phyloP scores from a whole-genome alignment of 2,797 vertebrate genomes.

The Sternotherus odoratus region DNA sequence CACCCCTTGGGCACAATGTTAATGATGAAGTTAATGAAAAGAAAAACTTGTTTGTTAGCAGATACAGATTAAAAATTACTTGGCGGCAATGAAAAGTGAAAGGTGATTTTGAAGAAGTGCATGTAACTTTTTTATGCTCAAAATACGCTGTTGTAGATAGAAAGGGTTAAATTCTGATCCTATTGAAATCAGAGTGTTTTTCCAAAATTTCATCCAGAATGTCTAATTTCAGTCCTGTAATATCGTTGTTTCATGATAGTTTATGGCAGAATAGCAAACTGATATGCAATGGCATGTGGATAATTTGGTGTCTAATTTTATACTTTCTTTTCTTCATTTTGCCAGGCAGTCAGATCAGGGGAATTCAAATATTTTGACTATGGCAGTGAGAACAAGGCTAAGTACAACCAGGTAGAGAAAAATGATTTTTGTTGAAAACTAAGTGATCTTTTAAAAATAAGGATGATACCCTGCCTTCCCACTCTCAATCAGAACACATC shows the following conservation, averaged over 20 bases:
- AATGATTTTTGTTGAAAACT: not conserved
- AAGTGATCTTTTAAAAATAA: not conserved
- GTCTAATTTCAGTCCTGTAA: fast-evolving
- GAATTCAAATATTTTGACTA: slow-evolving; percentile 81
- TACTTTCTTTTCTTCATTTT: not conserved
- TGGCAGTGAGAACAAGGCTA: slow-evolving; percentile 61
- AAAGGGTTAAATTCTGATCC: not conserved
- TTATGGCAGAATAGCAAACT: fast-evolving
- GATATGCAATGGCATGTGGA: fast-evolving
- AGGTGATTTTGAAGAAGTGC: not conserved
- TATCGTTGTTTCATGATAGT: fast-evolving
- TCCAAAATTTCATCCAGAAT: not conserved
- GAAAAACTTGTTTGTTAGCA: not conserved
- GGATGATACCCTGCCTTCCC: not conserved
- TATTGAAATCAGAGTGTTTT: not conserved
- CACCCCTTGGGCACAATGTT: not conserved
- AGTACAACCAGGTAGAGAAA: slow-evolving; percentile 78
- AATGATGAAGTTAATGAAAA: not conserved
- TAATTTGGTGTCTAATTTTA: not conserved
- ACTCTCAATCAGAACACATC: not conserved
- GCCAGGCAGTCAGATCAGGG: slow-evolving; percentile 73
- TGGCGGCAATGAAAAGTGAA: not conserved
- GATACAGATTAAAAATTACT: not conserved
- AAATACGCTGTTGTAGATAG: not conserved
- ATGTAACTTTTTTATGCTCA: not conserved